These are phyloP conservation scores for Dromas ardeola DNA, from an alignment of 2,113 vertebrate genomes.

Conservation along the genomic window DNA sequence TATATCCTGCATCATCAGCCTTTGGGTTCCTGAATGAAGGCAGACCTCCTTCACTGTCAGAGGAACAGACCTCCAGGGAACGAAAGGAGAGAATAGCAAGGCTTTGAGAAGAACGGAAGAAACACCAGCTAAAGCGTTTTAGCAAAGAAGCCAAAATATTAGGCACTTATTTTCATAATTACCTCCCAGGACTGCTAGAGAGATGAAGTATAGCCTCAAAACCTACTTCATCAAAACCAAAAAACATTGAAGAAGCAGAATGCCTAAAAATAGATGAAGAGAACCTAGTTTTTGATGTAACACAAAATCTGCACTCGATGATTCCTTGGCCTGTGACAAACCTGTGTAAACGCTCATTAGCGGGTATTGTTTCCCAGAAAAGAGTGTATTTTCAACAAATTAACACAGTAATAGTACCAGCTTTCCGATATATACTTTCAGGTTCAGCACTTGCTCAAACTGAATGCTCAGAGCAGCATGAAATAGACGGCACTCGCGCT, in stretches of 20 bases:
- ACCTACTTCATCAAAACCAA: neutral
- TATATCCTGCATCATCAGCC: neutral
- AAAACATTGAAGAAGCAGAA: neutral
- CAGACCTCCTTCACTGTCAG: neutral
- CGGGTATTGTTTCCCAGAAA: neutral
- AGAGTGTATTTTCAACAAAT: neutral
- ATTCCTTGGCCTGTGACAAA: neutral
- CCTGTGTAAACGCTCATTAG: neutral
- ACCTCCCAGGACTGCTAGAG: neutral
- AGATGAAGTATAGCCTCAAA: neutral
- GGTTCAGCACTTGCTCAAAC: neutral
- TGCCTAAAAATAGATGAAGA: neutral
- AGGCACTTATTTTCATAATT: neutral
- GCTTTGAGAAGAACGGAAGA: neutral
- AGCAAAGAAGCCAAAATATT: neutral
- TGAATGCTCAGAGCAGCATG: slow-evolving; percentile 22
- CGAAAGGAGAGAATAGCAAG: neutral
- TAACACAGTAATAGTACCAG: neutral
- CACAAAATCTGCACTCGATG: neutral
- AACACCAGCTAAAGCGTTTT: neutral
- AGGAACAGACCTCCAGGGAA: neutral
- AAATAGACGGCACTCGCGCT: neutral
- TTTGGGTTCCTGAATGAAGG: neutral
- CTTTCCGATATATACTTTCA: neutral
- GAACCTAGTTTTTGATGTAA: neutral